Evolutionary conservation across 2,113 vertebrate species (phyloP).

Genomic region (Murina feae): DNA sequence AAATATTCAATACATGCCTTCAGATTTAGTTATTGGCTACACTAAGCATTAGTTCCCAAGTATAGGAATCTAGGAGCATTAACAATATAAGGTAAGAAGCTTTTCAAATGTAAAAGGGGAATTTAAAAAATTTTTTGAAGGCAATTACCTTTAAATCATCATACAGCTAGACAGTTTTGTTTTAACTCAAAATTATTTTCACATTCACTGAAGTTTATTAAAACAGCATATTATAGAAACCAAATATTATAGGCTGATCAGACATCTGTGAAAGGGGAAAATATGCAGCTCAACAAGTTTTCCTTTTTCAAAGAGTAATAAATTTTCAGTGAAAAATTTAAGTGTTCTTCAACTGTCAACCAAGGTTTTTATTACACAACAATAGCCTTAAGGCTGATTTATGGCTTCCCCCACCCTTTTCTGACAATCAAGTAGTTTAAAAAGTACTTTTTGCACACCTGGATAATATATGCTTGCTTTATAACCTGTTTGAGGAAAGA

Average conservation of each 20-base stretch:
- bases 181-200: slow-evolving; percentile 8
- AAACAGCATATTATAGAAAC: slow-evolving; percentile 62
- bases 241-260: slow-evolving; percentile 51
- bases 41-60: neutral
- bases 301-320: slow-evolving; percentile 78
- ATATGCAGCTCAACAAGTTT: slow-evolving; percentile 77
- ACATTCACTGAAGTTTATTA: slow-evolving; percentile 18
- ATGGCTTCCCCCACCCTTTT: slow-evolving; percentile 62
- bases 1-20: neutral
- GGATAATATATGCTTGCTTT: slow-evolving; percentile 77
- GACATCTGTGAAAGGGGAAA: slow-evolving; percentile 73
- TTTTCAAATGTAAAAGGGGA: slow-evolving; percentile 23
- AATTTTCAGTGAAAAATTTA: slow-evolving; percentile 80
- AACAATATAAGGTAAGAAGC: neutral
- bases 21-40: neutral
- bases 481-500: slow-evolving; percentile 60
- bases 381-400: slow-evolving; percentile 81
- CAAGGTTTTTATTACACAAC: slow-evolving; percentile 67
- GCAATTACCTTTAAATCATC: neutral
- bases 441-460: slow-evolving; percentile 77
- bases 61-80: neutral
- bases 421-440: slow-evolving; percentile 76
- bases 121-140: neutral
- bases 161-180: neutral
- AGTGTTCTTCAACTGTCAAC: slow-evolving; percentile 81